Percentiles rank a stretch among this genome's conserved stretches.
Conservation (phyloP, 2,113 vertebrate species). For the Oreochromis niloticus region DNA sequence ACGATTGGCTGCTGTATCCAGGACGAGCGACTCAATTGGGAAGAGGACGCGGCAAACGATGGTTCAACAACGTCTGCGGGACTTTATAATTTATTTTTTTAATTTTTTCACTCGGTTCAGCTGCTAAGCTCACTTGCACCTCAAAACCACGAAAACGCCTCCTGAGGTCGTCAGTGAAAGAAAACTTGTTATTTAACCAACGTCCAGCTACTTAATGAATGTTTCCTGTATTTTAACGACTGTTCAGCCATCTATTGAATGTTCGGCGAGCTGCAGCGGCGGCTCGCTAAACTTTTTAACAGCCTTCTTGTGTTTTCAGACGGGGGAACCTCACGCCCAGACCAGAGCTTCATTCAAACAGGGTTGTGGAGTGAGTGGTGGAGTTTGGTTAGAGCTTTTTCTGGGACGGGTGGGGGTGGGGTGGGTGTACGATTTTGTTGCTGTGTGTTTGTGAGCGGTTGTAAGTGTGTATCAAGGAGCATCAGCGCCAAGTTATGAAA, state of each 20-base stretch:
- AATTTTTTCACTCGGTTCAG: constrained; percentile 43
- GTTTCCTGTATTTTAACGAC: constrained; percentile 61
- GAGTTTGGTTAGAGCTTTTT: constrained; percentile 23
- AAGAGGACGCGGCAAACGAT: not conserved
- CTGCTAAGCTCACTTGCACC: constrained; percentile 64
- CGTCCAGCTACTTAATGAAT: constrained; percentile 58
- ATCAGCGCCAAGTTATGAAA: not conserved
- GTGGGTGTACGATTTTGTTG: constrained; percentile 34
- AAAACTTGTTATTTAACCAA: constrained; percentile 36
- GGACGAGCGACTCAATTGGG: not conserved
- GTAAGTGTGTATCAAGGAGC: not conserved
- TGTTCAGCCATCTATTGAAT: constrained; percentile 70
- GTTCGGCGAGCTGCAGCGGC: constrained; percentile 25
- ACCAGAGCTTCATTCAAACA: constrained; percentile 4
- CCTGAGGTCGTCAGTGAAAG: constrained; percentile 49
- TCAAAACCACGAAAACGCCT: constrained; percentile 47
- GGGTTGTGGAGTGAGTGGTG: not conserved
- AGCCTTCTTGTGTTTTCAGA: constrained; percentile 49
- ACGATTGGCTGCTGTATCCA: constrained; percentile 42
- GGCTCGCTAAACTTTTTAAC: constrained; percentile 24
- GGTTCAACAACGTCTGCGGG: constrained; percentile 16
- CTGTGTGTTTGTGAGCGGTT: not conserved
- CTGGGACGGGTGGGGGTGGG: not conserved
- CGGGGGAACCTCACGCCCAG: not conserved
- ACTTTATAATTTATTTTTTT: constrained; percentile 23